phyloP scores from a whole-genome alignment of 1,140 invertebrate genomes.

The Euura saliciscinereae region DNA sequence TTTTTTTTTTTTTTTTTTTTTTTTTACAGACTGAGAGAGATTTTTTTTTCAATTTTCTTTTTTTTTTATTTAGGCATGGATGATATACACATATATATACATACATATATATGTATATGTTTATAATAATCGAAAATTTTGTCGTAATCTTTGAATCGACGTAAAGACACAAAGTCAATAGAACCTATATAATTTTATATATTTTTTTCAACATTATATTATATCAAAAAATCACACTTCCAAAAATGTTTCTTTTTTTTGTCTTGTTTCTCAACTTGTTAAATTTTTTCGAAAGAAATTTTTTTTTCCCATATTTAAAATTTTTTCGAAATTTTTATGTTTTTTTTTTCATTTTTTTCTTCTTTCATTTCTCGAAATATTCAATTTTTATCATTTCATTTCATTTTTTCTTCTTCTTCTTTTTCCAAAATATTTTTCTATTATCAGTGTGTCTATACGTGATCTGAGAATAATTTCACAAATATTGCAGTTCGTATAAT shows the following conservation, averaged over 20 bases:
- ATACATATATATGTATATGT: no score
- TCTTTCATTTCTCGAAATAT: constrained; percentile 10
- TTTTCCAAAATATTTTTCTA: constrained; percentile 14
- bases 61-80: constrained; percentile 10
- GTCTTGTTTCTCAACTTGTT: constrained; percentile 22
- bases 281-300: constrained; percentile 23
- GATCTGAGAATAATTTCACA: no score
- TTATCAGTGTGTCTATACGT: constrained; percentile 5
- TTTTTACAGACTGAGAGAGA: constrained; percentile 14
- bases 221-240: no score
- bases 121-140: no score
- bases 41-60: constrained; percentile 23
- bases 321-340: constrained; percentile 8
- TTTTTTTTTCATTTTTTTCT: constrained; percentile 10
- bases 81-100: no score
- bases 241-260: constrained; percentile 12
- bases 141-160: no score
- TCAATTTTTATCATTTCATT: neutral
- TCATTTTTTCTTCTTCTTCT: constrained; percentile 18
- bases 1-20: constrained; percentile 26
- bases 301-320: neutral
- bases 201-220: no score
- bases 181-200: no score
- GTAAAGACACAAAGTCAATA: no score
- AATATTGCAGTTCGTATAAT: constrained; percentile 16